Percentiles rank a stretch among this genome's conserved stretches.
These are phyloP conservation scores for human (Homo sapiens) DNA, from an alignment of 2,113 vertebrate genomes.

Conservation along the genomic window GRCh38 chr4:145507001-145507500, in stretches of 20 bases:
- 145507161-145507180: not conserved
- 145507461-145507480: not conserved
- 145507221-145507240: not conserved
- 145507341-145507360: not conserved
- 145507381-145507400: not conserved
- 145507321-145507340: constrained; percentile 36
- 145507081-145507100: not conserved
- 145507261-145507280: constrained; percentile 1
- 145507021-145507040: not conserved
- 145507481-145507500: not conserved
- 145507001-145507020: not conserved
- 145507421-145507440: not conserved
- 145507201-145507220: not conserved
- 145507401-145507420: not conserved
- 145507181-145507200: constrained; percentile 16
- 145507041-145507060: not conserved
- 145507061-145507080: not conserved
- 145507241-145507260: constrained; percentile 20
- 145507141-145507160: not conserved
- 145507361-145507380: not conserved
- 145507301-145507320: not conserved
- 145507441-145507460: not conserved
- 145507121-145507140: not conserved
- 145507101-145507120: not conserved
- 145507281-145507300: not conserved